phyloP scores from a whole-genome alignment of 2,888 invertebrate genomes.

The Hirtodrosophila confusa region DNA sequence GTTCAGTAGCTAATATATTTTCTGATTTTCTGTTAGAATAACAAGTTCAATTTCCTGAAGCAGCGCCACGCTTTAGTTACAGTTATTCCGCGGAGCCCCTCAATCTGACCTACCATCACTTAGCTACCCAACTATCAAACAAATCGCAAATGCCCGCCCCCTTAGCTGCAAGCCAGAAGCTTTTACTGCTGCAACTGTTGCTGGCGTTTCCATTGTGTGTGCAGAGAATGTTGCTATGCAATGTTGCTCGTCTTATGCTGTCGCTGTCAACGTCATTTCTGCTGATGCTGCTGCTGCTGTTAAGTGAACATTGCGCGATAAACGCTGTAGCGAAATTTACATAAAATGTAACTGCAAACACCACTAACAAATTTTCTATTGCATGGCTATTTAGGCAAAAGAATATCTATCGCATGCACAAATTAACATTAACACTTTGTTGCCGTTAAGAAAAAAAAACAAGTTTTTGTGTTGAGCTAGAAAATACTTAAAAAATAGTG shows the following conservation, averaged over 20 bases:
- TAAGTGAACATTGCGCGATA: conserved; percentile 41
- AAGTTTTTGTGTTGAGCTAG: conserved; percentile 35
- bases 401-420: conserved; percentile 59
- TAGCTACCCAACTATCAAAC: conserved; percentile 48
- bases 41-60: conserved; percentile 46
- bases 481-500: conserved; percentile 54
- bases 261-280: conserved; percentile 28
- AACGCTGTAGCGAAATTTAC: conserved; percentile 47
- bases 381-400: conserved; percentile 52
- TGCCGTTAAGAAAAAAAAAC: conserved; percentile 46
- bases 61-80: conserved; percentile 47
- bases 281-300: conserved; percentile 23
- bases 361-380: conserved; percentile 65
- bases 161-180: conserved; percentile 38
- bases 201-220: conserved; percentile 34
- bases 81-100: conserved; percentile 38
- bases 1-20: conserved; percentile 1
- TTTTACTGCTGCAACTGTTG: conserved; percentile 26
- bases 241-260: conserved; percentile 16
- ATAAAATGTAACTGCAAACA: conserved; percentile 60
- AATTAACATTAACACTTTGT: conserved; percentile 77
- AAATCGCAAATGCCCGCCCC: conserved; percentile 42
- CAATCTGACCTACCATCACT: conserved; percentile 54
- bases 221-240: conserved; percentile 44
- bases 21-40: conserved; percentile 7